Evolutionary conservation across 1,140 invertebrate genomes (phyloP), one percentile per base, ranked within the genome.

Genomic region (Hylaeus volcanicus): DNA sequence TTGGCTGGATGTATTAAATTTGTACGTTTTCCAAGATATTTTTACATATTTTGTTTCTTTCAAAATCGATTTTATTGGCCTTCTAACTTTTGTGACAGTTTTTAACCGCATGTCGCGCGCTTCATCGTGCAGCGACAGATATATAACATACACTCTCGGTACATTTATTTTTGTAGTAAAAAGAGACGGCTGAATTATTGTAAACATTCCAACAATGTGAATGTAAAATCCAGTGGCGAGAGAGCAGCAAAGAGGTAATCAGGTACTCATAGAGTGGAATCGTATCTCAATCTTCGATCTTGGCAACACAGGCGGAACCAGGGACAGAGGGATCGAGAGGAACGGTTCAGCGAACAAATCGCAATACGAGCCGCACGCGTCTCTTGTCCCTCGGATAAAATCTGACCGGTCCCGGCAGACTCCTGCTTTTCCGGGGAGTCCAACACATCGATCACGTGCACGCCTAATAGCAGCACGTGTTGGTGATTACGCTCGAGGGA

Each of bases 381-480:
- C 82, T 77, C 82, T 63, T 74, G 76, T 78, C 74, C 45, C 65
- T 55, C n/a, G 48, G 78, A 78, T 78, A 84, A 86, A 87, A 87
- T 86, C 82, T 81, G 73, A 72, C 63, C 73, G 70, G 37, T 81
- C 65, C 73, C 61, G 53, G 64, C 56, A 75, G 77, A 48, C 69
- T 41, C 14, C 58, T 55, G 63, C 66, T 89, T 89, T 90, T 87
- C 83, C 85, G 81, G 66, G 66, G 78, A 81, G 70, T 68, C 74
- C 85, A 65, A 88, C 87, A 84, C 88, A 91, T 91, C 89, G 90
- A 91, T 91, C 90, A 91, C 89, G 90, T 88, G 88, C 90, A 83
- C 76, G 87, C 88, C 88, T 91, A 91, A 91, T 90, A 91, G 89
- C 85, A 90, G 90, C 90, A 91, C 90, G 89, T 90, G 90, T 91